These are phyloP conservation scores for Notocelia uddmanniana DNA, from an alignment of 2,888 invertebrate species.

Conservation along the genomic window DNA sequence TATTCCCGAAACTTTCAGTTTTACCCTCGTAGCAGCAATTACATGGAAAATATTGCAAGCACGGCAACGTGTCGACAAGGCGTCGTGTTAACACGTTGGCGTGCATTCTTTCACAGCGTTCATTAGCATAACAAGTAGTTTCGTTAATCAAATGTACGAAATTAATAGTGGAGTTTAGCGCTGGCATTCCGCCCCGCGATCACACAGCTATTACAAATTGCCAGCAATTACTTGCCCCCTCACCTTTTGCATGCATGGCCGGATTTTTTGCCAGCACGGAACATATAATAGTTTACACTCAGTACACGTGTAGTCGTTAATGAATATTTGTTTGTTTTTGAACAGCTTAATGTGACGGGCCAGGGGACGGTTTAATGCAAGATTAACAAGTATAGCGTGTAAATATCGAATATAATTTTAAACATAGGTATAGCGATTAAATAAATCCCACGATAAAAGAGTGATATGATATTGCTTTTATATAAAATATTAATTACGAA, in stretches of 20 bases:
- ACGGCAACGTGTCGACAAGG: conserved; percentile 82
- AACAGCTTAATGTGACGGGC: conserved; percentile 19
- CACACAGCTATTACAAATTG: conserved; percentile 84
- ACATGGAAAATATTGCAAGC: conserved; percentile 79
- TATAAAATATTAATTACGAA: no score
- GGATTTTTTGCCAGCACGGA: conserved; percentile 59
- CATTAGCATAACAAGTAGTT: conserved; percentile 86
- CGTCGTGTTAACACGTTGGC: conserved; percentile 79
- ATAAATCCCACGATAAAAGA: neutral
- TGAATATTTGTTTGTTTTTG: conserved; percentile 51
- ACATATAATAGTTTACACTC: conserved; percentile 61
- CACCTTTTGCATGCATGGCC: conserved; percentile 64
- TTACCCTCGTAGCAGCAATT: conserved; percentile 62
- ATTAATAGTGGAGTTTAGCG: conserved; percentile 85
- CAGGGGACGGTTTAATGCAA: conserved; percentile 30
- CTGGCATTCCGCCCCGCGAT: conserved; percentile 81
- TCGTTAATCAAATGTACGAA: conserved; percentile 86
- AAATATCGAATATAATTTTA: neutral
- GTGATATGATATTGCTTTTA: neutral
- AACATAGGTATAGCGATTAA: neutral
- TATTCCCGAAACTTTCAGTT: no score
- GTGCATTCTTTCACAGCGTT: conserved; percentile 83
- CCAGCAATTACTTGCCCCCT: conserved; percentile 74
- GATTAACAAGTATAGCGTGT: neutral
- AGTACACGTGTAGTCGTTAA: conserved; percentile 53